phyloP scores from a whole-genome alignment of 2,888 invertebrate species.

The Priocnemis perturbator region DNA sequence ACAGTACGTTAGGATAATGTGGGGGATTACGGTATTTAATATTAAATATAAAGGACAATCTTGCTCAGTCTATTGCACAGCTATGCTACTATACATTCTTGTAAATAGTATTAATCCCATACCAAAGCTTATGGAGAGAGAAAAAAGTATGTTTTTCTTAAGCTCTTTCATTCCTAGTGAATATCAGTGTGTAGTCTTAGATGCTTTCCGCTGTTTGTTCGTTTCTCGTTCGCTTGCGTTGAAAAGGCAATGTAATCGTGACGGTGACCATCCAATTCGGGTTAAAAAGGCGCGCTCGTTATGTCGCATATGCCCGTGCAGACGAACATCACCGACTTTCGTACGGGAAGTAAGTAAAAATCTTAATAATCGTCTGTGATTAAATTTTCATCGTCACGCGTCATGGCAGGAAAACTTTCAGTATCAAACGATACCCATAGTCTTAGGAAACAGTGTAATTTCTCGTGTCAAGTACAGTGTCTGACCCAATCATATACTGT shows the following conservation, averaged over 20 bases:
- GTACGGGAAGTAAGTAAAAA: no score
- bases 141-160: constrained; percentile 32
- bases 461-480: constrained; percentile 4
- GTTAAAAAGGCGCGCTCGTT: background rate
- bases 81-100: constrained; percentile 31
- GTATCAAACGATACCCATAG: background rate
- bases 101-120: constrained; percentile 38
- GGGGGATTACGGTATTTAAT: constrained; percentile 42
- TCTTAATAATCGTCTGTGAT: no score
- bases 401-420: no score
- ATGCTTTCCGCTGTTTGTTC: background rate
- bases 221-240: background rate
- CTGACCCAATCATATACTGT: no score
- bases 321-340: no score
- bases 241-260: background rate
- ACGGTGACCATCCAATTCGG: no score
- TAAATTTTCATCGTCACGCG: no score
- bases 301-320: no score
- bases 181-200: constrained; percentile 19
- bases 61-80: constrained; percentile 49
- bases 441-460: constrained; percentile 16
- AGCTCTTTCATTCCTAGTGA: constrained; percentile 42
- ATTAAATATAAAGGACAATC: constrained; percentile 46
- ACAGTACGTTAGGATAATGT: constrained; percentile 48
- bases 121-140: constrained; percentile 23